phyloP scores from a whole-genome alignment of 2,888 invertebrate genomes.

The Melanotus villosus region DNA sequence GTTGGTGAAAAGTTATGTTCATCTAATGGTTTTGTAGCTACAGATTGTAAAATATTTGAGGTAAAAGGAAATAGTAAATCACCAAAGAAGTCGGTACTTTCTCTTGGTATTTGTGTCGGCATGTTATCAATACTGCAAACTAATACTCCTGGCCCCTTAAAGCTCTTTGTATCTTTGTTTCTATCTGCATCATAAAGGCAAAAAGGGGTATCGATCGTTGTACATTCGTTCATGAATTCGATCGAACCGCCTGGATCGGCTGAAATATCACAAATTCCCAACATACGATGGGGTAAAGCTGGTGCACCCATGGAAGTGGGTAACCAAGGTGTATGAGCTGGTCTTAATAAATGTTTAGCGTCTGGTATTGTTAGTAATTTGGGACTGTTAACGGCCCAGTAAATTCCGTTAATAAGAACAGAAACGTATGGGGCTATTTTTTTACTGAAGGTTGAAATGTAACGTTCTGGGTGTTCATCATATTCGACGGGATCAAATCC shows the following conservation, averaged over 20 bases:
- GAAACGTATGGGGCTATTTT: constrained; percentile 98
- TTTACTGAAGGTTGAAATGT: constrained; percentile 95
- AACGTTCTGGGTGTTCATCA: constrained; percentile 92
- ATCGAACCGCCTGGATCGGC: constrained; percentile 94
- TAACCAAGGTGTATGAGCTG: constrained; percentile 93
- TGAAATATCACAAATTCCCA: constrained; percentile 98
- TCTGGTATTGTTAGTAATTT: constrained; percentile 97
- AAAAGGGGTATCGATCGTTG: constrained; percentile 99
- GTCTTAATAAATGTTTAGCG: constrained; percentile 92
- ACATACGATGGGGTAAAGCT: constrained; percentile 89
- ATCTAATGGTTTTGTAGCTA: constrained; percentile 84
- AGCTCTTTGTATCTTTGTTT: constrained; percentile 96
- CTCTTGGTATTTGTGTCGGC: constrained; percentile 98
- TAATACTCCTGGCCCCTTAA: constrained; percentile 96
- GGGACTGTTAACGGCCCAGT: constrained; percentile 98
- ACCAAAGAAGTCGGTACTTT: constrained; percentile 98
- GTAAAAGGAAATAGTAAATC: constrained; percentile 92
- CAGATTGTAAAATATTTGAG: constrained; percentile 88
- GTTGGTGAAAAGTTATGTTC: constrained; percentile 83
- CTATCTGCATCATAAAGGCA: constrained; percentile 99
- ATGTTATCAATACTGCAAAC: constrained; percentile 99
- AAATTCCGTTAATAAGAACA: constrained; percentile 97
- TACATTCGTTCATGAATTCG: constrained; percentile 99
- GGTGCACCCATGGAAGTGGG: constrained; percentile 91
- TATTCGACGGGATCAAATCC: constrained; percentile 91